Evolutionary conservation across 2,113 vertebrate genomes (phyloP).

Genomic region (Anhinga anhinga): DNA sequence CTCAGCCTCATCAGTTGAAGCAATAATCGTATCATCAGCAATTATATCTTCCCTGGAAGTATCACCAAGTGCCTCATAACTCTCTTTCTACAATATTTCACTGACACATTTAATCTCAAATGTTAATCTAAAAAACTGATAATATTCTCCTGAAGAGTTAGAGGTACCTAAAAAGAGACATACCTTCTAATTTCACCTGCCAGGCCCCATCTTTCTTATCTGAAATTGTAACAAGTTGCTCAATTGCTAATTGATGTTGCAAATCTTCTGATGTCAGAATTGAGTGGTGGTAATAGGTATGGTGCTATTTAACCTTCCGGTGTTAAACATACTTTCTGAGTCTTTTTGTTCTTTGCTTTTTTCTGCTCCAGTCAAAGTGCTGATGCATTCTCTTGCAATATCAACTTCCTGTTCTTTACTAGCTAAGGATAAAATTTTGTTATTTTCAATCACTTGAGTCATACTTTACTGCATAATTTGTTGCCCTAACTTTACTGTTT

Average conservation of each 20-base stretch:
- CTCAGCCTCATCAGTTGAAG: conserved; percentile 11
- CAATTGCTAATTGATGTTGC: neutral
- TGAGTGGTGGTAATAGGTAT: neutral
- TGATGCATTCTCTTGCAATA: neutral
- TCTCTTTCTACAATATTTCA: conserved; percentile 46
- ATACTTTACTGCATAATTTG: neutral
- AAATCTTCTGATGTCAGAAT: neutral
- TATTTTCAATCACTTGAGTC: neutral
- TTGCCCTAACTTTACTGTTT: neutral
- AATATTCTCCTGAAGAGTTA: neutral
- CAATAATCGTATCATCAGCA: conserved; percentile 49
- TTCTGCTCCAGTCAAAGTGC: neutral
- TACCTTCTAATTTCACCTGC: neutral
- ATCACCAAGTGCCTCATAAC: conserved; percentile 38
- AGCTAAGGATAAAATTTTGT: neutral
- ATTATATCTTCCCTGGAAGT: neutral
- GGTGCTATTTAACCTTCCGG: neutral
- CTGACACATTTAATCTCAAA: conserved; percentile 43
- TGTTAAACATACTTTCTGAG: neutral
- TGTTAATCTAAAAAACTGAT: conserved; percentile 36
- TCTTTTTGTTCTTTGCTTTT: neutral
- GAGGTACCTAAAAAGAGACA: neutral
- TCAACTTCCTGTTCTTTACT: neutral
- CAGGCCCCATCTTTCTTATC: neutral
- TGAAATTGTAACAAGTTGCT: conserved; percentile 3